Evolutionary conservation across 2,797 vertebrate genomes (phyloP).

Genomic region (Bradypodion pumilum): DNA sequence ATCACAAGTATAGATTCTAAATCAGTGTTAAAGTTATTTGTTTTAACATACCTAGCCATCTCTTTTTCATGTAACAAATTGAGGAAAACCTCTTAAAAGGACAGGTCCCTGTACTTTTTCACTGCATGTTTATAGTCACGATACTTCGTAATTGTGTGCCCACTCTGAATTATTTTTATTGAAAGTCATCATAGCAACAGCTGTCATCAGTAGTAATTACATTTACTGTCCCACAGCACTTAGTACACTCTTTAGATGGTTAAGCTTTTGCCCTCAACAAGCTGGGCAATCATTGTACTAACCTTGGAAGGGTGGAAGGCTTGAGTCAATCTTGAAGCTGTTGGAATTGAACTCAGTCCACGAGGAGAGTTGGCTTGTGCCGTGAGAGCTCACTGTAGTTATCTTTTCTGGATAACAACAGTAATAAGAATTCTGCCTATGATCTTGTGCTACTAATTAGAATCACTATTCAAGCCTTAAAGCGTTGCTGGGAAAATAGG

Average conservation of each 20-base stretch:
- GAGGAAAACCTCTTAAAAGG: background rate
- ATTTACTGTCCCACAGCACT: too few species aligned
- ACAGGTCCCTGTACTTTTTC: background rate
- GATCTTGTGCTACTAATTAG: background rate
- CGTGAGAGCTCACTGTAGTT: too few species aligned
- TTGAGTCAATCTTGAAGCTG: too few species aligned
- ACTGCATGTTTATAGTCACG: background rate
- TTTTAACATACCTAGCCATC: background rate
- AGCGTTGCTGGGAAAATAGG: background rate
- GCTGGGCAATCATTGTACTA: too few species aligned
- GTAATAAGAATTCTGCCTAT: background rate
- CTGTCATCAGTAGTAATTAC: too few species aligned
- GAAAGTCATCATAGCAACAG: too few species aligned
- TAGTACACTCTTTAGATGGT: too few species aligned
- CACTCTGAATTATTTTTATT: background rate
- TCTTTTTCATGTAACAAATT: background rate
- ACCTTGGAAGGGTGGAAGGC: too few species aligned
- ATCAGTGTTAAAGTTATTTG: background rate
- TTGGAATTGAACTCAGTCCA: too few species aligned
- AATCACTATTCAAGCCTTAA: background rate
- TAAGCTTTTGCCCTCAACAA: too few species aligned
- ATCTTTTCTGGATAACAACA: background rate
- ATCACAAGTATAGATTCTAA: background rate
- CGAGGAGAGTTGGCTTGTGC: too few species aligned
- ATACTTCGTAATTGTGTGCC: background rate